Evolutionary conservation across 2,888 invertebrate species (phyloP).

Genomic region (Leptopilina syphax): DNA sequence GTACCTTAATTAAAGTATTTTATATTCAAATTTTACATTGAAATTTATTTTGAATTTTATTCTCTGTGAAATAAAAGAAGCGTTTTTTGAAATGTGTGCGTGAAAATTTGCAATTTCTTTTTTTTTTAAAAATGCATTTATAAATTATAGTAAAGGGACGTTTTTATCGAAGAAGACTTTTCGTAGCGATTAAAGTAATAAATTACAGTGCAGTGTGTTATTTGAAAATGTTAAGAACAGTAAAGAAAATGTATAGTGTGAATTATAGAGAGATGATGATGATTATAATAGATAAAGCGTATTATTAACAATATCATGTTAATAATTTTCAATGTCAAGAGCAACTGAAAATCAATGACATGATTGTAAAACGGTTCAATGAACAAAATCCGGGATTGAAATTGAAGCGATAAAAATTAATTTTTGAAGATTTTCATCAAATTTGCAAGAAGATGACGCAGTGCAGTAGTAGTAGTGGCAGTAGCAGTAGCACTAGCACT

Average conservation of each 20-base stretch:
- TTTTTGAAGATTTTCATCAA: conserved; percentile 28
- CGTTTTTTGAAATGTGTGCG: too few relatives aligned
- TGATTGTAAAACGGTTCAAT: conserved; percentile 1
- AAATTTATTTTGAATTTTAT: too few relatives aligned
- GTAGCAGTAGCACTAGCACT: conserved; percentile 63
- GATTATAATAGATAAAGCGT: neutral
- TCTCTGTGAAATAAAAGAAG: too few relatives aligned
- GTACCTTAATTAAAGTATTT: too few relatives aligned
- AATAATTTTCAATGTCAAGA: neutral
- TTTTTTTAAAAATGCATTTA: too few relatives aligned
- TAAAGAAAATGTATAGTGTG: too few relatives aligned
- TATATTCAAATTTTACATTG: too few relatives aligned
- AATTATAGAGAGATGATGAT: neutral
- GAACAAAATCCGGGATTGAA: neutral
- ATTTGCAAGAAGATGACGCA: conserved; percentile 64
- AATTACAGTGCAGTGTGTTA: neutral
- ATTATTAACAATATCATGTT: neutral
- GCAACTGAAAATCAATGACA: neutral
- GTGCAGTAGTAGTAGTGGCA: conserved; percentile 68
- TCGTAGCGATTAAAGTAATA: neutral
- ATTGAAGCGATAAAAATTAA: conserved; percentile 9
- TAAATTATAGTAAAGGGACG: too few relatives aligned
- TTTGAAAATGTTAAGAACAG: neutral
- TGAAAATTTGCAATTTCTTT: too few relatives aligned
- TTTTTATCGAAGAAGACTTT: too few relatives aligned